Evolutionary conservation across 1,140 invertebrate species (phyloP).

Genomic region (Pseudoatta argentina): DNA sequence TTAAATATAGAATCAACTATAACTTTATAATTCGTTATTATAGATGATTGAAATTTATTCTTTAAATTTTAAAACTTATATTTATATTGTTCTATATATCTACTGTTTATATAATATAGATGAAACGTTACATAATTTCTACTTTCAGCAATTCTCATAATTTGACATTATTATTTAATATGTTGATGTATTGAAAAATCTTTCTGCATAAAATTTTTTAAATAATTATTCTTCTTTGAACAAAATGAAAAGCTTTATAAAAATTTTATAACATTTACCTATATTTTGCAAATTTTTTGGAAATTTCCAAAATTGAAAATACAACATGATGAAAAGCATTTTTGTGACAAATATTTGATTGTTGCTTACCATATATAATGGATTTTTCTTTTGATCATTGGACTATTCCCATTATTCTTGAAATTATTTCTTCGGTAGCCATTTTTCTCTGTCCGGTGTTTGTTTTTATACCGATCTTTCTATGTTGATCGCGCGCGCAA

Average conservation of each 20-base stretch:
- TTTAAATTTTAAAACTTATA: background rate
- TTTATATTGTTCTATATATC: background rate
- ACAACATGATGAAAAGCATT: background rate
- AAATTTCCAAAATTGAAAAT: background rate
- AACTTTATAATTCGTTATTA: background rate
- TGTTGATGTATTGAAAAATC: too few species aligned
- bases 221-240: too few species aligned
- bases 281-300: background rate
- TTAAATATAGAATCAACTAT: background rate
- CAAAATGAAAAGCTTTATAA: background rate
- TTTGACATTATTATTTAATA: background rate
- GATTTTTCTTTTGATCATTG: conserved; percentile 43
- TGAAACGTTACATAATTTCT: background rate
- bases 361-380: conserved; percentile 11
- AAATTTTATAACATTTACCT: background rate
- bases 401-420: conserved; percentile 33
- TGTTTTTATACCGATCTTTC: conserved; percentile 44
- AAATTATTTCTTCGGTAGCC: conserved; percentile 8
- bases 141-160: background rate
- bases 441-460: conserved; percentile 38
- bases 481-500: background rate
- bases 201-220: too few species aligned
- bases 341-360: conserved; percentile 15
- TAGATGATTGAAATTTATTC: background rate
- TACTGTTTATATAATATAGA: background rate